Evolutionary conservation across 2,113 vertebrate species (phyloP), one percentile per base, ranked within the genome.

Genomic region (Hepsetus odoe): DNA sequence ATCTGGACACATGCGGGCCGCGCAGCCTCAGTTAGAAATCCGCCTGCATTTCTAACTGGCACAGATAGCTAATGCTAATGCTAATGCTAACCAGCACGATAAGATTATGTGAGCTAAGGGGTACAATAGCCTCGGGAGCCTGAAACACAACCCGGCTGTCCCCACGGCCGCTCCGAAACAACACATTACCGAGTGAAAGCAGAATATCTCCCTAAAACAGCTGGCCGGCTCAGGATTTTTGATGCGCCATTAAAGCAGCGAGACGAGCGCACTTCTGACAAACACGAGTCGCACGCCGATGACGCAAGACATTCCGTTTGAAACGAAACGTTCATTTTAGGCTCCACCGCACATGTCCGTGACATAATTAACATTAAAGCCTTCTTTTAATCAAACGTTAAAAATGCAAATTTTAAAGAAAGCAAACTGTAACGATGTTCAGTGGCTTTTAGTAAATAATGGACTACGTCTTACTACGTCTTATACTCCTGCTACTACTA

Each of bases 161-260:
- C 10, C 35, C 7, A 49, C 20, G 4, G 12, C 4, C 4, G 20
- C 40, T 51, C 14, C 3, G 4, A 9, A 16, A 3, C 20, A 49
- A n/a, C 4, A 16, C 28, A n/a, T 38, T 65, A 79, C 68, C 77
- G 3, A 33, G 24, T 11, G 65, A 72, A 65, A 3, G 7, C 18
- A 2, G 28, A n/a, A 40, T 58, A 53, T 20, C 24, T 35, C 14
- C 1, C 16, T 8, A 12, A 22, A 59, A 38, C 20, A 26, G 26
- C 6, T 33, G 20, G 14, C 40, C 28, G 11, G 30, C 16, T 79
- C 44, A 79, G 20, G 46, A 79, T 20, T 35, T 72, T 42, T 72
- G 12, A 65, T 62, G 77, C 44, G 77, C 68, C 77, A 72, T 79
- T 12, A 72, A 55, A 53, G 2, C n/a, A 53, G 2, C n/a, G n/a